A percentile compares a stretch with the other conserved stretches of the same genome.
Conservation (phyloP, 2,888 invertebrate genomes). For the Apodemia mormo region DNA sequence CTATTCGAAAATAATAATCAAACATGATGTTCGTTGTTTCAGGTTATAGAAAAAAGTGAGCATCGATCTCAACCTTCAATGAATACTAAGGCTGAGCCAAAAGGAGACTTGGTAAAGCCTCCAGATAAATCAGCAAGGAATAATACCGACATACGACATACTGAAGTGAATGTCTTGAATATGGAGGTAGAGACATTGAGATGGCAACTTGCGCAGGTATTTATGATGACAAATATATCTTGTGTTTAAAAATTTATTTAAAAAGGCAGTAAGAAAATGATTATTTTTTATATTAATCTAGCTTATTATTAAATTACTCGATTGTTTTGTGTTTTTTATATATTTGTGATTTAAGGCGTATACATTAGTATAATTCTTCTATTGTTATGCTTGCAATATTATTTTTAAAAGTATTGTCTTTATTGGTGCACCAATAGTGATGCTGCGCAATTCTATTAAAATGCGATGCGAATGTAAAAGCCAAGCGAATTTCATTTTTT, state of each 20-base stretch:
- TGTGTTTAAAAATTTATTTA: conserved; percentile 25
- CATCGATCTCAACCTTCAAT: conserved; percentile 62
- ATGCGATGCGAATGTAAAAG: conserved; percentile 41
- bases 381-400: too few species aligned
- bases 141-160: conserved; percentile 52
- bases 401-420: background rate
- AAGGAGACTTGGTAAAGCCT: conserved; percentile 51
- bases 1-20: background rate
- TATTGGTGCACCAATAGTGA: conserved; percentile 54
- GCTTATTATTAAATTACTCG: too few species aligned
- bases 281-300: too few species aligned
- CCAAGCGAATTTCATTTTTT: conserved; percentile 27
- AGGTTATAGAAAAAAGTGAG: conserved; percentile 71
- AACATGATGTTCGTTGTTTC: conserved; percentile 45
- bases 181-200: conserved; percentile 86
- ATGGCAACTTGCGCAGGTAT: conserved; percentile 88
- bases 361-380: too few species aligned
- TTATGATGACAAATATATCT: background rate
- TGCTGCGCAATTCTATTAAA: conserved; percentile 18
- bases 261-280: too few species aligned
- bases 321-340: too few species aligned
- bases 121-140: conserved; percentile 47
- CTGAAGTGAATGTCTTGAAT: conserved; percentile 79
- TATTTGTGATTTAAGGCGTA: too few species aligned
- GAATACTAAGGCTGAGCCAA: conserved; percentile 53